Percentiles rank a stretch among this genome's conserved stretches.
phyloP scores from a whole-genome alignment of 2,888 invertebrate genomes.

The Drosophila kuntzei region DNA sequence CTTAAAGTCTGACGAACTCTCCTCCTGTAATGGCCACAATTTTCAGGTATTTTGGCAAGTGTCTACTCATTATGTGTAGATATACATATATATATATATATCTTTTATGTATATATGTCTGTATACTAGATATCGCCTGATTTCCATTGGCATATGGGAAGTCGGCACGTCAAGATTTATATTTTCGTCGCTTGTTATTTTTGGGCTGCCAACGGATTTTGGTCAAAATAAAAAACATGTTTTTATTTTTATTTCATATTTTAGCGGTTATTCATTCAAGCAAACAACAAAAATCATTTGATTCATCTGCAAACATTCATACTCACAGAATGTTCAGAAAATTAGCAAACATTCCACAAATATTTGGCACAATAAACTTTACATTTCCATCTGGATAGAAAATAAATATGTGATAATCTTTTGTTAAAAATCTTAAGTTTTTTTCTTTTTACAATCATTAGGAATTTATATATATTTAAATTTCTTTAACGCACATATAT shows the following conservation, averaged over 20 bases:
- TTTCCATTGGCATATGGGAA: conserved; percentile 67
- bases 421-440: neutral
- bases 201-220: conserved; percentile 53
- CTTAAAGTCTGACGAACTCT: conserved; percentile 16
- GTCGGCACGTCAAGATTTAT: conserved; percentile 60
- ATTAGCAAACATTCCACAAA: neutral
- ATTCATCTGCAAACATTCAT: conserved; percentile 45
- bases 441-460: neutral
- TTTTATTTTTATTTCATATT: conserved; percentile 62
- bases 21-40: conserved; percentile 46
- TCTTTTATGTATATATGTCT: conserved; percentile 11
- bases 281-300: conserved; percentile 39
- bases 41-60: conserved; percentile 44
- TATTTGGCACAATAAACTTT: conserved; percentile 22
- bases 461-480: neutral
- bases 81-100: conserved; percentile 13
- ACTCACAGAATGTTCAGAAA: neutral
- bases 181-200: conserved; percentile 67
- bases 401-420: neutral
- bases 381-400: conserved; percentile 3
- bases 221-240: conserved; percentile 61
- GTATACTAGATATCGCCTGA: conserved; percentile 45
- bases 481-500: neutral
- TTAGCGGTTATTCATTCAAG: conserved; percentile 58
- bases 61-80: conserved; percentile 21